Evolutionary conservation across 2,113 vertebrate genomes (phyloP).

Genomic region (Brachionichthys hirsutus): DNA sequence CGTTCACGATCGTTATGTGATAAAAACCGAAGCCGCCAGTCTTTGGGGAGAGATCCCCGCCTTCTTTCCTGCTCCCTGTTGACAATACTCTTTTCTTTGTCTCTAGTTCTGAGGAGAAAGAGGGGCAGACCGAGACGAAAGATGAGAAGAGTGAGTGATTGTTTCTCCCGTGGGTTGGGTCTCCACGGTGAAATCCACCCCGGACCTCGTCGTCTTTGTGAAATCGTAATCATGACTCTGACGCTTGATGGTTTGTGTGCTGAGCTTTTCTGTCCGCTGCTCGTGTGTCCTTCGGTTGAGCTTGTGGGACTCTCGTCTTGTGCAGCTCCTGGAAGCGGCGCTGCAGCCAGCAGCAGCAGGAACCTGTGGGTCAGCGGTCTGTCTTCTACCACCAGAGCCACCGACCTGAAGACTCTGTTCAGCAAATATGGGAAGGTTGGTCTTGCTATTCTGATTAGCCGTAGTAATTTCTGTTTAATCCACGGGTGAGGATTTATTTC

Average conservation of each 20-base stretch:
- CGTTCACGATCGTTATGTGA: conserved; percentile 42
- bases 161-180: background rate
- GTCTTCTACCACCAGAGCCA: conserved; percentile 92
- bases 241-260: too few relatives aligned
- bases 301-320: background rate
- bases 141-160: conserved; percentile 88
- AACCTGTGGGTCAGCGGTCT: conserved; percentile 98
- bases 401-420: conserved; percentile 95
- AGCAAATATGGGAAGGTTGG: conserved; percentile 96
- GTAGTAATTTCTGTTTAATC: background rate
- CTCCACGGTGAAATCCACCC: too few relatives aligned
- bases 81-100: conserved; percentile 73
- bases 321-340: conserved; percentile 68
- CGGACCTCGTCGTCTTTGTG: too few relatives aligned
- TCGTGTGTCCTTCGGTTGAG: background rate
- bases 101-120: conserved; percentile 86
- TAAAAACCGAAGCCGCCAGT: conserved; percentile 20
- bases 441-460: rapidly evolving
- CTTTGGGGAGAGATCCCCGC: background rate
- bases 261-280: too few relatives aligned
- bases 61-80: conserved; percentile 27
- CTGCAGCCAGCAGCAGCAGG: conserved; percentile 75
- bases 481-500: background rate
- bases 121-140: conserved; percentile 78
- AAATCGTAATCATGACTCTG: too few relatives aligned